Conservation (phyloP, 2,797 vertebrate species). For the Ctenosaura bakeri region DNA sequence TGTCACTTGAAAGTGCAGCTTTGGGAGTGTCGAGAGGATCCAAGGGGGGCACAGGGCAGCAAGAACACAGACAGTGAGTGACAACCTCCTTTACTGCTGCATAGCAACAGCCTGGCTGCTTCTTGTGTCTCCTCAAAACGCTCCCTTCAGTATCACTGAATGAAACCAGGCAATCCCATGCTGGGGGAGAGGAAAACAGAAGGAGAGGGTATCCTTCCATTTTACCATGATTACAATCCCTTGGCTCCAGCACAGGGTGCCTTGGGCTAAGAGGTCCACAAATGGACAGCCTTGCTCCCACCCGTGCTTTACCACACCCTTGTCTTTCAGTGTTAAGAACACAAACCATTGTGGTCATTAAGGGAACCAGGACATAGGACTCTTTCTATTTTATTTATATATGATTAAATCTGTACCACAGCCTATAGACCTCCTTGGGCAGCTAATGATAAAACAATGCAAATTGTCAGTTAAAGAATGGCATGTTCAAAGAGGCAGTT, state of each 20-base stretch:
- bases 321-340: neutral
- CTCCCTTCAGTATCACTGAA: neutral
- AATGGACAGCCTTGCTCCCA: neutral
- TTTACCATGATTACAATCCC: neutral
- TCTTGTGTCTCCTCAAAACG: neutral
- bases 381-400: neutral
- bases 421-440: neutral
- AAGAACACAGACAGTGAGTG: neutral
- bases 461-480: neutral
- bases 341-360: neutral
- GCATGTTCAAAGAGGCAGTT: neutral
- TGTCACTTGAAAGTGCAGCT: slow-evolving; percentile 15
- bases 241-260: neutral
- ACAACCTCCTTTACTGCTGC: slow-evolving; percentile 23
- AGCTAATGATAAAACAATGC: neutral
- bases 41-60: no score
- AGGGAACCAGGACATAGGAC: neutral
- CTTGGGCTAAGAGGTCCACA: neutral
- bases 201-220: no score
- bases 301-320: neutral
- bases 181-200: neutral
- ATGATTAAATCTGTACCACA: neutral
- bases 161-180: neutral
- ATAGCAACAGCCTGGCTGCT: slow-evolving; percentile 27
- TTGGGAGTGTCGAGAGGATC: neutral